These are phyloP conservation scores for Lithophane ornitopus DNA, from an alignment of 2,888 invertebrate species.

Conservation along the genomic window DNA sequence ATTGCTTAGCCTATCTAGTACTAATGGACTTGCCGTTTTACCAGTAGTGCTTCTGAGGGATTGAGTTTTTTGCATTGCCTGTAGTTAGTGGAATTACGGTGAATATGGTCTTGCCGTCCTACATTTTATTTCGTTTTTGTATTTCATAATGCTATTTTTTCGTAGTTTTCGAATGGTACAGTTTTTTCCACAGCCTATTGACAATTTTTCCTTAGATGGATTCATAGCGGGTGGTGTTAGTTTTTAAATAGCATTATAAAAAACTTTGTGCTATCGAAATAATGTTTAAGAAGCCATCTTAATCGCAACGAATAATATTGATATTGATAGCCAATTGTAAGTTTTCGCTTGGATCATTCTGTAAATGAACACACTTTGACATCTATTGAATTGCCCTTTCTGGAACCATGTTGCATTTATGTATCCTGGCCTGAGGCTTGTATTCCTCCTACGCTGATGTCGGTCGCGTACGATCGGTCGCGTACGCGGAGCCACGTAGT, in stretches of 20 bases:
- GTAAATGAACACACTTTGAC: neutral
- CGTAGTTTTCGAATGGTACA: neutral
- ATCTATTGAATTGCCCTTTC: neutral
- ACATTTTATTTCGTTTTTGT: neutral
- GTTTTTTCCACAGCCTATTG: neutral
- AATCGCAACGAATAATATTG: neutral
- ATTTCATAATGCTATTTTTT: neutral
- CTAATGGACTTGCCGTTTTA: constrained; percentile 62
- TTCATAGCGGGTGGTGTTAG: neutral
- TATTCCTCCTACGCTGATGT: too few relatives aligned
- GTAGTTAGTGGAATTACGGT: constrained; percentile 9
- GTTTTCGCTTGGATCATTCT: neutral
- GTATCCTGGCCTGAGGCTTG: neutral
- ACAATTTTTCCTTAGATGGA: neutral
- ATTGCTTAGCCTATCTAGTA: constrained; percentile 67
- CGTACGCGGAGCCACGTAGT: too few relatives aligned
- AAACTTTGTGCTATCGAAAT: neutral
- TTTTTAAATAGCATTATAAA: neutral
- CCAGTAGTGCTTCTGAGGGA: constrained; percentile 18
- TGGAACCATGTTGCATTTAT: neutral
- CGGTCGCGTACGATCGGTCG: too few relatives aligned
- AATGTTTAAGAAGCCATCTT: neutral
- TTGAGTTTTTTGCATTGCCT: constrained; percentile 34
- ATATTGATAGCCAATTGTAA: neutral
- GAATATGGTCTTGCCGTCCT: neutral